phyloP scores from a whole-genome alignment of 1,140 invertebrate species.

The Brachionus sp. region DNA sequence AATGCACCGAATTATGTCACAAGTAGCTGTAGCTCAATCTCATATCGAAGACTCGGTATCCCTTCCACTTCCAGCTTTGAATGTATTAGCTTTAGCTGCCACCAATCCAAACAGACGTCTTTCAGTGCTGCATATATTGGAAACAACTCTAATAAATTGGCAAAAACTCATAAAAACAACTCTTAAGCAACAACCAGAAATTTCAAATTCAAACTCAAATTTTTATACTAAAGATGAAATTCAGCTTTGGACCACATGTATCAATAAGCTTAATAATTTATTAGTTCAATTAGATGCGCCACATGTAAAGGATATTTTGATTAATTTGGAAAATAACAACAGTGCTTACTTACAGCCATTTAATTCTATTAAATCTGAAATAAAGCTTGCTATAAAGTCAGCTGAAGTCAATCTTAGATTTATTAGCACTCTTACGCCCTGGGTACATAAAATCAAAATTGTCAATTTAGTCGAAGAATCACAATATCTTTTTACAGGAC shows the following conservation, averaged over 20 bases:
- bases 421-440: constrained; percentile 53
- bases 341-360: constrained; percentile 58
- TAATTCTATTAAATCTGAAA: constrained; percentile 54
- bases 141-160: constrained; percentile 59
- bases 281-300: constrained; percentile 55
- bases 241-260: constrained; percentile 55
- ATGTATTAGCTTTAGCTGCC: constrained; percentile 56
- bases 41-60: constrained; percentile 53
- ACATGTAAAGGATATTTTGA: constrained; percentile 56
- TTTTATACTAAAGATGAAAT: constrained; percentile 56
- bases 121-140: constrained; percentile 57
- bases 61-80: constrained; percentile 57
- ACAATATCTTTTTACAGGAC: constrained; percentile 54
- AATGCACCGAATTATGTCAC: constrained; percentile 56
- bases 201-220: constrained; percentile 48
- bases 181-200: constrained; percentile 44
- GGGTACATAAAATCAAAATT: constrained; percentile 53
- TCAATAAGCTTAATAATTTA: constrained; percentile 54
- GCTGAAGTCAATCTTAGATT: constrained; percentile 55
- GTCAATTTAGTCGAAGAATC: constrained; percentile 51
- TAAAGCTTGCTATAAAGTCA: constrained; percentile 54
- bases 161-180: constrained; percentile 58
- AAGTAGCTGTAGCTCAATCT: constrained; percentile 55
- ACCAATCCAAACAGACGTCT: constrained; percentile 51
- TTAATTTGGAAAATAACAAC: constrained; percentile 56